phyloP scores from a whole-genome alignment of 2,113 vertebrate species.

The Terrapene triunguis region DNA sequence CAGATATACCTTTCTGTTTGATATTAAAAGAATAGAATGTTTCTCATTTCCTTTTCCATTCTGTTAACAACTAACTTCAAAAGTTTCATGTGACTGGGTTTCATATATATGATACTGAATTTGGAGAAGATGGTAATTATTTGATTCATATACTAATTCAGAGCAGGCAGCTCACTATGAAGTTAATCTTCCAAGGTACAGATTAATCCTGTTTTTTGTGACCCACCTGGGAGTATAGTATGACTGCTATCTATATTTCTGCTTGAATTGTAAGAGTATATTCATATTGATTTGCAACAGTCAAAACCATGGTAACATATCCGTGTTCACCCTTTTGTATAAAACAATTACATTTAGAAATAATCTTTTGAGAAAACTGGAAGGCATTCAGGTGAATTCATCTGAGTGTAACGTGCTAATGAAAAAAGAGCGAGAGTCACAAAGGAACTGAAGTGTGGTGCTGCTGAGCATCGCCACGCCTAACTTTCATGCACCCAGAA shows the following conservation, averaged over 20 bases:
- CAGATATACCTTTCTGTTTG: neutral
- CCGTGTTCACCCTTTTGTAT: constrained; percentile 48
- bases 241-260: constrained; percentile 47
- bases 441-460: neutral
- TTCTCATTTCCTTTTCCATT: neutral
- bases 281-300: constrained; percentile 65
- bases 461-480: neutral
- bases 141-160: constrained; percentile 60
- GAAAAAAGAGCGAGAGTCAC: constrained; percentile 15
- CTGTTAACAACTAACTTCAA: neutral
- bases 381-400: constrained; percentile 43
- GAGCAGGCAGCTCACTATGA: constrained; percentile 45
- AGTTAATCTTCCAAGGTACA: constrained; percentile 64
- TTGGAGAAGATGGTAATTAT: constrained; percentile 25
- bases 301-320: constrained; percentile 46
- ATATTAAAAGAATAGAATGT: neutral
- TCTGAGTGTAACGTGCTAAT: constrained; percentile 48
- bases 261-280: constrained; percentile 44
- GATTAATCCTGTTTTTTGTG: constrained; percentile 64
- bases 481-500: neutral
- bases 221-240: constrained; percentile 28
- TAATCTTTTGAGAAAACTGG: constrained; percentile 65
- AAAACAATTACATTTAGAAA: constrained; percentile 65
- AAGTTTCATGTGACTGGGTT: constrained; percentile 21
- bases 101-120: constrained; percentile 5